Base-by-base conservation (phyloP, 2,797 vertebrate genomes). In the Gymnoscopelus braueri region DNA sequence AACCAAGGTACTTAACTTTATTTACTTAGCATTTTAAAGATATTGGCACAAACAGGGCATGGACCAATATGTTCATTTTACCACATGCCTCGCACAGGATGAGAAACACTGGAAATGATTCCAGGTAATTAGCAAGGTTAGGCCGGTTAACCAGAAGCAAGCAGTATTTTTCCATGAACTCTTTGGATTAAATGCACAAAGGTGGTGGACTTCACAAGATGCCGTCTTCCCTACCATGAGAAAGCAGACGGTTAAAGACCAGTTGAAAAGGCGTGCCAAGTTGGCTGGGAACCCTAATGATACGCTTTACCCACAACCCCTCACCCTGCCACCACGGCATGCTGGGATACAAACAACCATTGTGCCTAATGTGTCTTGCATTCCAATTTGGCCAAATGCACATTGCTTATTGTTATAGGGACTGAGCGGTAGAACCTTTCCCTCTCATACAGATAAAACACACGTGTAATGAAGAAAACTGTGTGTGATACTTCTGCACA, bases 231-330 rank as follows among this genome's bases (percentile, higher is more conserved):
- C 2, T 7, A 49, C n/a, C 56, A 58, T 78, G 74, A 79, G 74
- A 69, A 76, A 77, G 77, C 72, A 69, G 68, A 67, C 61, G 63
- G 56, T 66, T 0, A 54, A 66, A 73, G 67, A 74, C 63, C 76
- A 68, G 72, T 70, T 81, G 67, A 81, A 83, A 84, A 86, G 82
- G 63, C 64, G 32, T 77, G 80, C 74, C 72, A 71, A 75, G 80
- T 77, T 75, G 72, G 84, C 87, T 90, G 87, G 87, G 87, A 92
- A 91, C 86, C 87, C 83, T 77, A 4, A 59, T 66, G 65, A 59
- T 24, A 14, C 74, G 83, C 65, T 52, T 79, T 90, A 74, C 88
- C 87, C 88, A 88, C 87, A 88, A 75, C 81, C 87, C 87, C 74
- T 85, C 87, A 85, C 82, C 89, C 80, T 75, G 9, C 68, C 69